Evolutionary conservation across 2,888 invertebrate species (phyloP).

Genomic region (Crematogaster levior): DNA sequence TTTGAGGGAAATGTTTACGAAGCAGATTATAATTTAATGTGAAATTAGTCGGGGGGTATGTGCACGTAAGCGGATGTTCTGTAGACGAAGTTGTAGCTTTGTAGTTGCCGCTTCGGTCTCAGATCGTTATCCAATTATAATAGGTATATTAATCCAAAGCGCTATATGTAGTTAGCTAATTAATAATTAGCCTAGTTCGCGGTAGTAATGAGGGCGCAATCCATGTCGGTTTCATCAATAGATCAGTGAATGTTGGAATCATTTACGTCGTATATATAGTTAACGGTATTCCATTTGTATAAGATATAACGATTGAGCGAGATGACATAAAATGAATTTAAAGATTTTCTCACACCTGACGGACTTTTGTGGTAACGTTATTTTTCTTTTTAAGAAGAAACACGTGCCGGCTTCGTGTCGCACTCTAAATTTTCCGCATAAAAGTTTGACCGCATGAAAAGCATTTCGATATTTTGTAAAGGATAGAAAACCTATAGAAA

Average conservation of each 20-base stretch:
- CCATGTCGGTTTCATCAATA: slow-evolving; percentile 19
- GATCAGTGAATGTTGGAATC: not conserved
- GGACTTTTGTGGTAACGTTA: not conserved
- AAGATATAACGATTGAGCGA: not conserved
- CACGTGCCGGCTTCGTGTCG: not conserved
- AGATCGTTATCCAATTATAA: slow-evolving; percentile 61
- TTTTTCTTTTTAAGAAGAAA: not conserved
- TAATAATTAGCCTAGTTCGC: slow-evolving; percentile 39
- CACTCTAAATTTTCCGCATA: not conserved
- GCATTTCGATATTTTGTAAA: not conserved
- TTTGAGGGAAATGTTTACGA: slow-evolving; percentile 31
- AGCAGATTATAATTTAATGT: slow-evolving; percentile 56
- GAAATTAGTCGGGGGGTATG: slow-evolving; percentile 76
- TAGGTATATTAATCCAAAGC: slow-evolving; percentile 44
- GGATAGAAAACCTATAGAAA: slow-evolving; percentile 4
- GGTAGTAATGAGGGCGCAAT: slow-evolving; percentile 1
- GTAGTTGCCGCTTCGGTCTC: slow-evolving; percentile 51
- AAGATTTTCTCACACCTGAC: not conserved
- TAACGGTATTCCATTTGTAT: not conserved
- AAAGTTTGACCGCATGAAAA: slow-evolving; percentile 13
- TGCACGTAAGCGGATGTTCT: slow-evolving; percentile 65
- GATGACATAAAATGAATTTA: not conserved
- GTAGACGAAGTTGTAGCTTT: slow-evolving; percentile 55
- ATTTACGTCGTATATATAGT: not conserved
- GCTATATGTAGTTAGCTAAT: slow-evolving; percentile 32